Evolutionary conservation across 2,888 invertebrate species (phyloP).

Genomic region (Campoletis raptor): DNA sequence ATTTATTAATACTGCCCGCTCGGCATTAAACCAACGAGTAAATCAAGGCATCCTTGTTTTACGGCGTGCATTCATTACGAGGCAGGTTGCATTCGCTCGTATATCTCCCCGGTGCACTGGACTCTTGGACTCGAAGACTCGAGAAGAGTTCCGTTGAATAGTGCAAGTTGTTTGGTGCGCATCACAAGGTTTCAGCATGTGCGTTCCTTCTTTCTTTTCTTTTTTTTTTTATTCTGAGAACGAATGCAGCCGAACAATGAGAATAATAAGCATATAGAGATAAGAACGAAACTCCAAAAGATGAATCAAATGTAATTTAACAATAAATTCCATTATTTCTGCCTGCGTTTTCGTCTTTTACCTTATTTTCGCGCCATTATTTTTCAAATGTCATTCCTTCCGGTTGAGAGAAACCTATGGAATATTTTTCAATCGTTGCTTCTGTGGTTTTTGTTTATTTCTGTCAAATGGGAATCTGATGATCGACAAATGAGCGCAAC

Average conservation of each 20-base stretch:
- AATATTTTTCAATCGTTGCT: neutral
- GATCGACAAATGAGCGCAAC: conserved; percentile 21
- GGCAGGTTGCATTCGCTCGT: conserved; percentile 83
- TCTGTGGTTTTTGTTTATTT: conserved; percentile 49
- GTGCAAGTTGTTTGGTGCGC: conserved; percentile 23
- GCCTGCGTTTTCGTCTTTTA: neutral
- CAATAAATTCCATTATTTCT: too few relatives aligned
- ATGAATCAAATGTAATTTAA: too few relatives aligned
- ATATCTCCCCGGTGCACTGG: conserved; percentile 78
- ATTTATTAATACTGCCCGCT: conserved; percentile 82
- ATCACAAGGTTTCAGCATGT: neutral
- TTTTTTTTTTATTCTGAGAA: conserved; percentile 16
- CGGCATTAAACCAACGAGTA: conserved; percentile 81
- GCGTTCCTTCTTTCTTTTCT: conserved; percentile 16
- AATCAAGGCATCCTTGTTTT: conserved; percentile 84
- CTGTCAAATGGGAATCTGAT: conserved; percentile 34
- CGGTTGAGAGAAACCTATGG: neutral
- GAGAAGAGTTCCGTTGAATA: conserved; percentile 20
- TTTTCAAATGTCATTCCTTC: neutral
- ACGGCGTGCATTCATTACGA: conserved; percentile 84
- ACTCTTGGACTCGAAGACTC: conserved; percentile 25
- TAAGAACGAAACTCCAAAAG: neutral
- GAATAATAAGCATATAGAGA: neutral
- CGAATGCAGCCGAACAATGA: neutral
- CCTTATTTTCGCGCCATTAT: neutral